Conservation (phyloP, 1,140 invertebrate genomes). For the Latrodectus geometricus region DNA sequence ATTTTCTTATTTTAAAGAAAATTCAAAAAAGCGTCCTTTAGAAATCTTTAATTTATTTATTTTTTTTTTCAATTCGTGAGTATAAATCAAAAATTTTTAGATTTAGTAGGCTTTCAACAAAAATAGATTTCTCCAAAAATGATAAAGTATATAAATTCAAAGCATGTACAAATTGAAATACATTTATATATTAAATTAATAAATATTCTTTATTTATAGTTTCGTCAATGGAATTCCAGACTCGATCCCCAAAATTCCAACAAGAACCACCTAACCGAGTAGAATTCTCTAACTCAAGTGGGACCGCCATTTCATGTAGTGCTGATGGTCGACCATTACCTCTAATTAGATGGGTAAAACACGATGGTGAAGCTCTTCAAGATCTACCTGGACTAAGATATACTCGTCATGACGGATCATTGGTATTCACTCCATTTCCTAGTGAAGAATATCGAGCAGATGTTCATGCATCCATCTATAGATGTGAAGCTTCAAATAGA, state of each 20-base stretch:
- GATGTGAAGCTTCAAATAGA: constrained; percentile 67
- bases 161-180: too few species aligned
- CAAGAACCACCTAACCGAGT: constrained; percentile 66
- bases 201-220: too few species aligned
- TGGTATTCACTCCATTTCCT: constrained; percentile 39
- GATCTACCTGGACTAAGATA: constrained; percentile 65
- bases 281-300: constrained; percentile 67
- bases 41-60: too few species aligned
- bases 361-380: constrained; percentile 65
- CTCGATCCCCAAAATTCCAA: neutral
- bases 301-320: constrained; percentile 66
- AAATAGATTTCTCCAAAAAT: too few species aligned
- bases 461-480: constrained; percentile 67
- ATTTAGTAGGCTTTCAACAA: too few species aligned
- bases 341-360: constrained; percentile 67
- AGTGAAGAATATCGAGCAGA: constrained; percentile 25
- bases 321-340: constrained; percentile 68
- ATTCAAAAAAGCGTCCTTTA: too few species aligned
- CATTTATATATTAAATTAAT: too few species aligned
- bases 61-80: too few species aligned
- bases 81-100: too few species aligned
- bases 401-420: constrained; percentile 68
- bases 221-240: neutral
- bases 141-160: too few species aligned
- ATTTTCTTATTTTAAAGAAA: too few species aligned